phyloP scores from a whole-genome alignment of 2,797 vertebrate genomes.

The Antennarius maculatus region DNA sequence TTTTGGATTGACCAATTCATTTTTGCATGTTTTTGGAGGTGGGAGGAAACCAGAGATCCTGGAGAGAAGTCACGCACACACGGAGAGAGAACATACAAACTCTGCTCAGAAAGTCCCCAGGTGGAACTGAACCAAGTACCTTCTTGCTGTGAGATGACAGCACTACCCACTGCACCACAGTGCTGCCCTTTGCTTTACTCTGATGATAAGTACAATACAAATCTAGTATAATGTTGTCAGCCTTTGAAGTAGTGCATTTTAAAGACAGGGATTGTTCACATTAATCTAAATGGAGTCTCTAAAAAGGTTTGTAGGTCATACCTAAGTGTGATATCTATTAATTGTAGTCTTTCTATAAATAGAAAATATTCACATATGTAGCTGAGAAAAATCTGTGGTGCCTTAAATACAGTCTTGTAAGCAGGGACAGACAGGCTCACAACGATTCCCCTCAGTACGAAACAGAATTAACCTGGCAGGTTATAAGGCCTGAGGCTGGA shows the following conservation, averaged over 20 bases:
- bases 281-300: conserved; percentile 1
- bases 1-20: too few relatives aligned
- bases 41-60: too few relatives aligned
- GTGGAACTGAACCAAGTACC: too few relatives aligned
- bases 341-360: background rate
- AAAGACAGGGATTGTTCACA: background rate
- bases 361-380: conserved; percentile 14
- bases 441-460: conserved; percentile 27
- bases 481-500: conserved; percentile 8
- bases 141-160: too few relatives aligned
- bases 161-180: too few relatives aligned
- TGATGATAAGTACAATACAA: too few relatives aligned
- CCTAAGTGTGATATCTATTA: conserved; percentile 6
- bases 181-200: too few relatives aligned
- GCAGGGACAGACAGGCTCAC: conserved; percentile 17
- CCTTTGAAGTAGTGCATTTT: conserved; percentile 6
- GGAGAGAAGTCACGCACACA: too few relatives aligned
- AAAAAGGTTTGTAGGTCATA: conserved; percentile 28
- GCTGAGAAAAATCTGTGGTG: conserved; percentile 12
- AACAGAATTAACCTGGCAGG: conserved; percentile 45
- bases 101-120: too few relatives aligned
- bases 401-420: conserved; percentile 34
- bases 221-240: too few relatives aligned
- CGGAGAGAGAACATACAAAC: too few relatives aligned
- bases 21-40: too few relatives aligned